A percentile compares a stretch with the other conserved stretches of the same genome.
Evolutionary conservation across 2,888 invertebrate genomes (phyloP).

Genomic region (Gymnocheta viridis): DNA sequence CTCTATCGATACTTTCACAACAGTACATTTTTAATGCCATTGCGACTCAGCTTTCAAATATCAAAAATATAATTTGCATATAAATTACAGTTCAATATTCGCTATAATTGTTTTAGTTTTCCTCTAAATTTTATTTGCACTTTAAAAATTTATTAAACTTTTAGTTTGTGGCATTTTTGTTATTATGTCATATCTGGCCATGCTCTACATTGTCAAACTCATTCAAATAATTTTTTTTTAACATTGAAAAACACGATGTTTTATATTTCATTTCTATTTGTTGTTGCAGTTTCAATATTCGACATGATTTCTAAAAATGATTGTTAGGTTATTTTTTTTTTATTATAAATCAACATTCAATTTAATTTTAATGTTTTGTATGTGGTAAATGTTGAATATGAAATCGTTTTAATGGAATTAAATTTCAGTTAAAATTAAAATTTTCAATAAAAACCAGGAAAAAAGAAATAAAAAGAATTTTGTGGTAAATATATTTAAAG

Average conservation of each 20-base stretch:
- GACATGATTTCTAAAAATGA: conserved; percentile 34
- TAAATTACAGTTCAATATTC: neutral
- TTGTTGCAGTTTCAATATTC: neutral
- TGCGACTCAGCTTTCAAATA: neutral
- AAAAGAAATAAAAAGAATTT: neutral
- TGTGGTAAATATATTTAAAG: neutral
- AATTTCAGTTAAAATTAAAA: neutral
- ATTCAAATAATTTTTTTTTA: neutral
- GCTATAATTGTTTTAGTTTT: neutral
- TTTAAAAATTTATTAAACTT: conserved; percentile 30
- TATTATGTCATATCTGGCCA: conserved; percentile 26
- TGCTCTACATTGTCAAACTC: conserved; percentile 1
- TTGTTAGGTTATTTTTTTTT: conserved; percentile 46
- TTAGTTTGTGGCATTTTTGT: conserved; percentile 42
- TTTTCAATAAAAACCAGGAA: neutral
- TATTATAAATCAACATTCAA: conserved; percentile 46
- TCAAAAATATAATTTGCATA: neutral
- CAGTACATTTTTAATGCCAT: neutral
- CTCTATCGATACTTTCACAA: no score
- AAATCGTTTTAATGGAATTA: conserved; percentile 3
- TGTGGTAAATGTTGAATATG: conserved; percentile 13
- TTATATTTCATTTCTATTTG: conserved; percentile 9
- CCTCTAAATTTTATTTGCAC: neutral
- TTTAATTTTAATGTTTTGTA: conserved; percentile 31
- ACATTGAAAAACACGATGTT: conserved; percentile 11